Percentiles rank a stretch among this genome's conserved stretches.
These are phyloP conservation scores for Vesta saturnalis DNA, from an alignment of 2,888 invertebrate species.

Conservation along the genomic window DNA sequence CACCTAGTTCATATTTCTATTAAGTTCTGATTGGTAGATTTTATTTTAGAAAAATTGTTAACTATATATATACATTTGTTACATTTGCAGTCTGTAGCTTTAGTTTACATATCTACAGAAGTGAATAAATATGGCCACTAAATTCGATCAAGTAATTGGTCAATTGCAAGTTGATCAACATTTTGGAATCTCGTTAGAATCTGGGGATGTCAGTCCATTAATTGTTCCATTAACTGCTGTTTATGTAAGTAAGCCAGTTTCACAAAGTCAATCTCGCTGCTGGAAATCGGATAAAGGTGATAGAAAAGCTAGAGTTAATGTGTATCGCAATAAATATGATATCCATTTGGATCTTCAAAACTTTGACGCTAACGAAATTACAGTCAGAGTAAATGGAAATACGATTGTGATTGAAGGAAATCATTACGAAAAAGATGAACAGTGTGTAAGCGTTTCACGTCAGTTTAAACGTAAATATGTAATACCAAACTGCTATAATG, in stretches of 20 bases:
- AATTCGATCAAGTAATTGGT: slow-evolving; percentile 71
- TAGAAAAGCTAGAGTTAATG: slow-evolving; percentile 65
- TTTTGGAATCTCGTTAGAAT: slow-evolving; percentile 65
- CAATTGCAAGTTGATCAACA: slow-evolving; percentile 67
- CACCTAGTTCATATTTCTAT: neutral
- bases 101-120: slow-evolving; percentile 51
- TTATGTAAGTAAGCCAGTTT: neutral
- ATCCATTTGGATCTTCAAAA: slow-evolving; percentile 79
- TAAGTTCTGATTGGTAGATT: neutral
- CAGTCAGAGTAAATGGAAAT: slow-evolving; percentile 74
- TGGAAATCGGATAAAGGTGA: slow-evolving; percentile 65
- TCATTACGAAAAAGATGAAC: slow-evolving; percentile 78
- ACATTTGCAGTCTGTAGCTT: neutral
- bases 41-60: neutral
- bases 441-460: slow-evolving; percentile 77
- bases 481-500: slow-evolving; percentile 77
- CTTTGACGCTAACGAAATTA: slow-evolving; percentile 78
- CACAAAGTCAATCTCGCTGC: slow-evolving; percentile 58
- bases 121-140: slow-evolving; percentile 65
- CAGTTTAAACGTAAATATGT: slow-evolving; percentile 79
- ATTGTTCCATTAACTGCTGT: slow-evolving; percentile 23
- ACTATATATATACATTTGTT: neutral
- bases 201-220: slow-evolving; percentile 61
- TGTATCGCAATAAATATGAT: slow-evolving; percentile 74
- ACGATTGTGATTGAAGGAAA: slow-evolving; percentile 78